A percentile compares a stretch with the other conserved stretches of the same genome.
These are phyloP conservation scores for Neogale vison DNA, from an alignment of 2,113 vertebrate genomes.

Conservation along the genomic window DNA sequence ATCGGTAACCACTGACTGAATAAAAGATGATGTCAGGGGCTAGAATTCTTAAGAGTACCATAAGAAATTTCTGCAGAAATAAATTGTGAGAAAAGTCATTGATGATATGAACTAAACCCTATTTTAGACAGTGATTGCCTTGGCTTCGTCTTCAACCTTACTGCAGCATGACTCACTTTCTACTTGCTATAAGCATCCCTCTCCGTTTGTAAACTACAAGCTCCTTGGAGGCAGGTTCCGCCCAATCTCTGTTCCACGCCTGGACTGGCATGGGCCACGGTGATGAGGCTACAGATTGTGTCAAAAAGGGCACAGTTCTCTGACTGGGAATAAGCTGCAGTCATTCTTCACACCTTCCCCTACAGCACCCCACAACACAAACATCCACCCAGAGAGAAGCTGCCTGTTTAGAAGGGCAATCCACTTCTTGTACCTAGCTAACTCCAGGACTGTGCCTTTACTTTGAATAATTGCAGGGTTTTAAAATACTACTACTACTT, in stretches of 20 bases:
- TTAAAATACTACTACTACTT: background rate
- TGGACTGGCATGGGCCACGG: rapidly evolving
- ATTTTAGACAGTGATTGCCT: background rate
- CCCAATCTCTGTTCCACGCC: background rate
- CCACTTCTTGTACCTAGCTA: background rate
- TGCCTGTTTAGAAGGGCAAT: background rate
- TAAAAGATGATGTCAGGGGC: background rate
- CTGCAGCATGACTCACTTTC: background rate
- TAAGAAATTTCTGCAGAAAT: background rate
- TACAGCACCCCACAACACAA: background rate
- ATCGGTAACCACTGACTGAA: background rate
- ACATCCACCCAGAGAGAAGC: background rate
- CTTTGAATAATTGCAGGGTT: background rate
- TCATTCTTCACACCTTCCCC: background rate
- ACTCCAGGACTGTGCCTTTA: background rate
- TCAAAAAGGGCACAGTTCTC: background rate
- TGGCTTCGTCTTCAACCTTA: background rate
- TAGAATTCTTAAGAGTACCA: background rate
- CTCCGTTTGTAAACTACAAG: background rate
- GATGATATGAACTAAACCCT: background rate
- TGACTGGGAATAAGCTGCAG: background rate
- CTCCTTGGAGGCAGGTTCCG: background rate
- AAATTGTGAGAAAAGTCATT: background rate
- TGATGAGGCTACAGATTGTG: background rate
- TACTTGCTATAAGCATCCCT: background rate